Evolutionary conservation across 1,140 invertebrate genomes (phyloP), one percentile per base, ranked within the genome.

Genomic region (Cotesia chilonis): DNA sequence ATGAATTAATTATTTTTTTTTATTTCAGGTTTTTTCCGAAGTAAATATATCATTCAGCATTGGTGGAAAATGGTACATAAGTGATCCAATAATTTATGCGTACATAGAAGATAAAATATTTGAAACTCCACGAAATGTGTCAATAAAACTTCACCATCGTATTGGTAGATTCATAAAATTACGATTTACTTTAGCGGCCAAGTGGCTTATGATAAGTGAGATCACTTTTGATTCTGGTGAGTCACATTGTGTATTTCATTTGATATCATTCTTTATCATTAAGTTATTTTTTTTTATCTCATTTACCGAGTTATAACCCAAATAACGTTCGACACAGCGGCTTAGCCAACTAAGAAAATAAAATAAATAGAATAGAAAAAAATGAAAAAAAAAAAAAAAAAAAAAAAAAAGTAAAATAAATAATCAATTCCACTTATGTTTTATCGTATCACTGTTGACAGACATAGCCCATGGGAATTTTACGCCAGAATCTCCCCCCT

Each of bases 161-260:
- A 85, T 93, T 51, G 92, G 90, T 12, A 87, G 88, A 77, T 92
- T 88, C 79, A 88, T 93, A 60, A 91, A 91, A 76, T 79, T 93
- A 51, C 88, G 89, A 69, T 87, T 93, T 38, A 88, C 84, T 75
- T 93, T 93, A 75, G 90, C 90, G 28, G 86, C 91, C 0, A 87
- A 88, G 70, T 93, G 92, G 92, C 89, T 93, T 68, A 89, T 93
- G 84, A 90, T 93, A 75, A 92, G 91, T 76, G 92, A 93, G 82
- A 87, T 93, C 38, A 89, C 87, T 64, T 90, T 90, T 78, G 88
- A 89, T 71, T 90, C 89, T 38, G 88, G 89, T 90, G 75, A 87
- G 84, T 81, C 55, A 41, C 20, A 61, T 59, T 59, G 68, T 60
- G 65, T 60, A 41, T 28, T 41, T 68, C 65, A 61, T 63, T 67